Conservation (phyloP, 2,113 vertebrate species). For the Galemys pyrenaicus region DNA sequence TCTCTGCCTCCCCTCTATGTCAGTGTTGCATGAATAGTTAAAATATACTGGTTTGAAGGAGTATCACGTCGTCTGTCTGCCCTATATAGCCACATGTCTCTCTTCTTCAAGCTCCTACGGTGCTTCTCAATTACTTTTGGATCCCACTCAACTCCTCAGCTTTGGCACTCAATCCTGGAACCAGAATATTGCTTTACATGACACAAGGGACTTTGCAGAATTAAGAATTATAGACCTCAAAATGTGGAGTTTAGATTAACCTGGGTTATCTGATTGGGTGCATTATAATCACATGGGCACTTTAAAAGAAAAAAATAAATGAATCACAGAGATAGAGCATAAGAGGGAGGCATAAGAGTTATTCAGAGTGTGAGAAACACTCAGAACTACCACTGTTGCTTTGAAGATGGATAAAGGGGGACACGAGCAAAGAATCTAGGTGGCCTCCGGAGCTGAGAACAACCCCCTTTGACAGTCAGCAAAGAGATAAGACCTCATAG, state of each 20-base stretch:
- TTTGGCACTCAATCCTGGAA: not conserved
- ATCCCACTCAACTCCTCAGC: not conserved
- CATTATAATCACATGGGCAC: not conserved
- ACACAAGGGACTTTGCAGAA: not conserved
- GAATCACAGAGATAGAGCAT: not conserved
- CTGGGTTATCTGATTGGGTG: not conserved
- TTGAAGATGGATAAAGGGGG: not conserved
- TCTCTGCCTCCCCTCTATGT: not conserved
- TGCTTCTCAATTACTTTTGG: constrained; percentile 4
- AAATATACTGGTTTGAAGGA: not conserved
- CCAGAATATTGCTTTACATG: not conserved
- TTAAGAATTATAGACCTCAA: not conserved
- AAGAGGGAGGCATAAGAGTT: not conserved
- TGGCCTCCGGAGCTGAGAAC: not conserved
- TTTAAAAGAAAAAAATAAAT: not conserved
- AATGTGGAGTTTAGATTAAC: not conserved
- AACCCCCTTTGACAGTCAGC: not conserved
- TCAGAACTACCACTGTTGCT: not conserved
- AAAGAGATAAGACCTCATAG: not conserved
- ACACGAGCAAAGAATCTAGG: not conserved
- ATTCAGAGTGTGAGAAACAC: not conserved
- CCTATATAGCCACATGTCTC: not conserved
- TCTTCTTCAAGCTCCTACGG: not conserved
- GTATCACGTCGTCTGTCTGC: not conserved
- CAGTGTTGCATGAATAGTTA: not conserved